phyloP scores from a whole-genome alignment of 2,888 invertebrate genomes.

The Thymelicus sylvestris region DNA sequence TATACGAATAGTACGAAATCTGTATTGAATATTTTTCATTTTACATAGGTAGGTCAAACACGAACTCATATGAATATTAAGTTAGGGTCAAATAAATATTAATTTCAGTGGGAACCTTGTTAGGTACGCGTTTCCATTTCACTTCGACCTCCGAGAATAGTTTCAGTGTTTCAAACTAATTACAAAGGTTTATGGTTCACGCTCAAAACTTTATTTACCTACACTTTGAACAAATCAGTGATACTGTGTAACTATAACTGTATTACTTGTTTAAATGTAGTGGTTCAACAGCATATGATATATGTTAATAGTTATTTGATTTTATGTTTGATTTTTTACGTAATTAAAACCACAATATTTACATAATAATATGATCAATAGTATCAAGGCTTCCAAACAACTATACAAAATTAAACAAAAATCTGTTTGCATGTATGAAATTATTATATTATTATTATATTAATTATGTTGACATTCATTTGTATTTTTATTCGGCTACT shows the following conservation, averaged over 20 bases:
- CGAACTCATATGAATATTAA: background rate
- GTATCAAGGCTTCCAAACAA: no score
- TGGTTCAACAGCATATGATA: no score
- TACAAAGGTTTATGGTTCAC: background rate
- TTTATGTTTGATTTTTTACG: no score
- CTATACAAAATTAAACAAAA: no score
- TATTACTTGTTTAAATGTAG: background rate
- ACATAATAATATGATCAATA: no score
- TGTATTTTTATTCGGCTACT: no score
- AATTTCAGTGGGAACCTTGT: slow-evolving; percentile 1
- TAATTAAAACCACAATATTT: no score
- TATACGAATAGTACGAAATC: background rate
- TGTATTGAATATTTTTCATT: background rate
- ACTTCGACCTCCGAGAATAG: background rate
- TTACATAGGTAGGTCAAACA: background rate
- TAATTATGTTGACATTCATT: no score
- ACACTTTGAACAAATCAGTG: background rate
- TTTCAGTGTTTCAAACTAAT: background rate
- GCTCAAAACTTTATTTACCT: background rate
- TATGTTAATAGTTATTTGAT: no score
- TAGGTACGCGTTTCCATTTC: background rate
- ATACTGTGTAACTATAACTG: background rate
- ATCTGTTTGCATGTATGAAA: no score
- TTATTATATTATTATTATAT: no score
- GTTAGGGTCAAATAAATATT: background rate